phyloP scores from a whole-genome alignment of 2,888 invertebrate species.

The Allophyes oxyacanthae region DNA sequence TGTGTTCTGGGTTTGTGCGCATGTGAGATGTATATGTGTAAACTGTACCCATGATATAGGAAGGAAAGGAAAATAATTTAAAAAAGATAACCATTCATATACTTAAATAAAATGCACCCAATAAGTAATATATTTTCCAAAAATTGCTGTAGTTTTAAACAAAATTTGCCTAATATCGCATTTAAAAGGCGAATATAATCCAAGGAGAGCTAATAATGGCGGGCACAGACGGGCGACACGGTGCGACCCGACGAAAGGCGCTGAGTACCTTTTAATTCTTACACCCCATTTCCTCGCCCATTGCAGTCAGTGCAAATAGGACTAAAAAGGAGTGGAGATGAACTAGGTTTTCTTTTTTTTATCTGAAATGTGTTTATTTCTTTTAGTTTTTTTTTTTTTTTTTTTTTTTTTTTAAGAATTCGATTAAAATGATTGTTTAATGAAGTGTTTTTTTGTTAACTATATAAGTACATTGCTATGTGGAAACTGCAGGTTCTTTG shows the following conservation, averaged over 20 bases:
- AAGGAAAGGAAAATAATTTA: neutral
- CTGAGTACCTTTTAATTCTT: conserved; percentile 87
- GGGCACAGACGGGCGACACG: conserved; percentile 64
- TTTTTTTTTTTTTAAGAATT: too few species aligned
- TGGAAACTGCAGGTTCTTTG: too few species aligned
- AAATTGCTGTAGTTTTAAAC: conserved; percentile 23
- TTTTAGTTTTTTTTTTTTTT: too few species aligned
- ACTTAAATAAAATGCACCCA: too few species aligned
- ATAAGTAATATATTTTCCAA: conserved; percentile 21
- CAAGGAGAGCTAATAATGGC: conserved; percentile 74
- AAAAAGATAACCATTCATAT: neutral
- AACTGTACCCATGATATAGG: too few species aligned
- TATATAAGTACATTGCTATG: too few species aligned
- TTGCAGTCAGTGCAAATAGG: conserved; percentile 70
- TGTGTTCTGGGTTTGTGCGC: too few species aligned
- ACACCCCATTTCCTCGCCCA: conserved; percentile 84
- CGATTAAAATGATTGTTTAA: too few species aligned
- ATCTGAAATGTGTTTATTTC: too few species aligned
- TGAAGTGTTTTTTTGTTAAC: too few species aligned
- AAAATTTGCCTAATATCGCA: conserved; percentile 66
- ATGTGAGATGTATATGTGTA: too few species aligned
- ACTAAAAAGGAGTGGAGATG: conserved; percentile 51
- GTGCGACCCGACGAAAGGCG: conserved; percentile 41
- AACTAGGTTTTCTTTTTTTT: conserved; percentile 2
- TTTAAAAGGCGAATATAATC: conserved; percentile 67